phyloP scores from a whole-genome alignment of 2,888 invertebrate species.

The Melinopterus prodromus region DNA sequence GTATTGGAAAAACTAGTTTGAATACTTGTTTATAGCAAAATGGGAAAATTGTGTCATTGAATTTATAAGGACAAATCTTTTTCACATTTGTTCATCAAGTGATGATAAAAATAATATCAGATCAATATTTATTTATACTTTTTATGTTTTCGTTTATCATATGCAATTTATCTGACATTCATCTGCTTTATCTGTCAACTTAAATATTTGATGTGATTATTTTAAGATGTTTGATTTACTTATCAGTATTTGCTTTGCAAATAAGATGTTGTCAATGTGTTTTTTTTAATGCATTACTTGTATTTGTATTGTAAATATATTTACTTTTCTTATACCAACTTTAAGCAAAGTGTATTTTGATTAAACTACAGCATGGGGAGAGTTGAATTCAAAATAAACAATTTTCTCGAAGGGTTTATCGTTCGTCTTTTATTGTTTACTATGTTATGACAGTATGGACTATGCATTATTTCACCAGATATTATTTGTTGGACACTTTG shows the following conservation, averaged over 20 bases:
- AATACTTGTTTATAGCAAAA: too few species aligned
- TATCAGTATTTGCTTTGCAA: background rate
- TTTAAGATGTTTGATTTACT: background rate
- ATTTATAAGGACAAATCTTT: too few species aligned
- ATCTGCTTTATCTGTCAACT: background rate
- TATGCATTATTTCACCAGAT: too few species aligned
- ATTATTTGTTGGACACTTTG: too few species aligned
- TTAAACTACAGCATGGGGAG: background rate
- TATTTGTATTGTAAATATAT: background rate
- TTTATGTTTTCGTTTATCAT: conserved; percentile 12
- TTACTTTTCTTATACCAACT: background rate
- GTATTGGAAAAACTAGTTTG: too few species aligned
- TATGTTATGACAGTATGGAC: background rate
- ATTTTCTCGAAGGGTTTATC: background rate
- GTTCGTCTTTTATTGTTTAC: background rate
- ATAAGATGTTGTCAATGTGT: background rate
- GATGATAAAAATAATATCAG: too few species aligned
- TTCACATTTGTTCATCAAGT: too few species aligned
- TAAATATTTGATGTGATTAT: background rate
- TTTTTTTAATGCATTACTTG: background rate
- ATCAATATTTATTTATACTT: background rate
- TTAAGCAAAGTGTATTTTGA: background rate
- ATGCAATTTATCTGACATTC: background rate
- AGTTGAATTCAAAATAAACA: background rate
- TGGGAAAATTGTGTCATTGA: too few species aligned